Evolutionary conservation across 2,888 invertebrate species (phyloP), one percentile per base, ranked within the genome.

Genomic region (Phengaris alcon): DNA sequence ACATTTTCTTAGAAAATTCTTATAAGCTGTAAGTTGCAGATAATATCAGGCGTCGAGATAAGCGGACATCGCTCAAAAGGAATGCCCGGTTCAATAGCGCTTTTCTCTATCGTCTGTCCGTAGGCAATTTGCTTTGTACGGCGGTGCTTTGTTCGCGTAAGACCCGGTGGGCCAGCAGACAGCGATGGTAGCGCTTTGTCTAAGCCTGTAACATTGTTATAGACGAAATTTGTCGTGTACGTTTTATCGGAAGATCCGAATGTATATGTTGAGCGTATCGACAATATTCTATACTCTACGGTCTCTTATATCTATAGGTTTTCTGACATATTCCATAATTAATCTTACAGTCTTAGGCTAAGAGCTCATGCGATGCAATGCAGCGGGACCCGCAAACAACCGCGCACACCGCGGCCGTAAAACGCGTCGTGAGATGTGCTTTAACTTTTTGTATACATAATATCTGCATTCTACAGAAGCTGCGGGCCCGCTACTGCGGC

Each of bases 111-210:
- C 82, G 82, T 81, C 80, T 84, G 78, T 79, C 82, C 84, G 77
- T 79, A 83, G 84, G 83, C 86, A 84, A 86, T 85, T 84, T 85
- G 84, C 86, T 89, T 89, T 89, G 88, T 88, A 84, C 84, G 84
- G 84, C 84, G 84, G 84, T 86, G 84, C 82, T 84, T 83, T 82
- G 82, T 82, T 80, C 83, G 81, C 79, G 75, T 54, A 73, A 75
- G 59, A 74, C 73, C 73, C 73, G 75, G 78, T 75, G 74, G 75
- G 70, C 73, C 69, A 52, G 51, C 68, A 75, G 68, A 73, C 73
- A 73, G 77, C 74, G 77, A 73, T 64, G 74, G 75, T 74, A 78
- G 73, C 72, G 51, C 79, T 77, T 79, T 82, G 72, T 68, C 68
- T 74, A 5, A 76, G 68, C 73, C 73, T 75, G 76, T 77, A 78